Percentiles rank a stretch among this genome's conserved stretches.
Conservation (phyloP, 1,140 invertebrate species). For the Drosophila gunungcola region DNA sequence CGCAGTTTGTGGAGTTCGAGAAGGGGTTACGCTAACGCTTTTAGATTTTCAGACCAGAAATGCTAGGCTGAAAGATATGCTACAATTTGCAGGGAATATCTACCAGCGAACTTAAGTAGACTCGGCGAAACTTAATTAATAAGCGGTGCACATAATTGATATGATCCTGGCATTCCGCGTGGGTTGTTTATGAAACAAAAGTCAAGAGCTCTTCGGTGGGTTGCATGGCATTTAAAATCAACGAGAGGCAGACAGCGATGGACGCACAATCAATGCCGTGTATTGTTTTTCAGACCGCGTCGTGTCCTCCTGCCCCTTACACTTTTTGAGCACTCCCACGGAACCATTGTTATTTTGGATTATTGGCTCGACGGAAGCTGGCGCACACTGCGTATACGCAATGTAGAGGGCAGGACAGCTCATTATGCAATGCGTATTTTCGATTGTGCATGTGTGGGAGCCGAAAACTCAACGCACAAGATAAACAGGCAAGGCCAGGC, state of each 20-base stretch:
- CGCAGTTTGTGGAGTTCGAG: constrained; percentile 19
- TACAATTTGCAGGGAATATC: neutral
- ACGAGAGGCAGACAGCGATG: constrained; percentile 11
- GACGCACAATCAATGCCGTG: constrained; percentile 68
- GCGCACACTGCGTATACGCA: constrained; percentile 49
- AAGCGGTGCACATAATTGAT: constrained; percentile 55
- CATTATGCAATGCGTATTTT: constrained; percentile 65
- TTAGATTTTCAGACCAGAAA: constrained; percentile 1
- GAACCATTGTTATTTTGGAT: constrained; percentile 75
- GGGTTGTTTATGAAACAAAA: constrained; percentile 69
- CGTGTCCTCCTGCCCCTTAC: neutral
- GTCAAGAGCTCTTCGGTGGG: constrained; percentile 55
- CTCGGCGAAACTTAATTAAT: constrained; percentile 58
- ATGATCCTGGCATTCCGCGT: constrained; percentile 1
- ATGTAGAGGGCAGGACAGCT: constrained; percentile 34
- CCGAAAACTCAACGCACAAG: constrained; percentile 24
- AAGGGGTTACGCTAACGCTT: neutral
- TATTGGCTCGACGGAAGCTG: constrained; percentile 47
- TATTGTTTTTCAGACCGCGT: constrained; percentile 61
- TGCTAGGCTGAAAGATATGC: neutral
- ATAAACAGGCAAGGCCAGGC: constrained; percentile 27
- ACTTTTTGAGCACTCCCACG: constrained; percentile 1
- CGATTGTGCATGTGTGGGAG: constrained; percentile 38
- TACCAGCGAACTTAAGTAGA: neutral
- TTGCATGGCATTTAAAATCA: constrained; percentile 59